phyloP scores from a whole-genome alignment of 1,140 invertebrate genomes.

The Hyles vespertilio region DNA sequence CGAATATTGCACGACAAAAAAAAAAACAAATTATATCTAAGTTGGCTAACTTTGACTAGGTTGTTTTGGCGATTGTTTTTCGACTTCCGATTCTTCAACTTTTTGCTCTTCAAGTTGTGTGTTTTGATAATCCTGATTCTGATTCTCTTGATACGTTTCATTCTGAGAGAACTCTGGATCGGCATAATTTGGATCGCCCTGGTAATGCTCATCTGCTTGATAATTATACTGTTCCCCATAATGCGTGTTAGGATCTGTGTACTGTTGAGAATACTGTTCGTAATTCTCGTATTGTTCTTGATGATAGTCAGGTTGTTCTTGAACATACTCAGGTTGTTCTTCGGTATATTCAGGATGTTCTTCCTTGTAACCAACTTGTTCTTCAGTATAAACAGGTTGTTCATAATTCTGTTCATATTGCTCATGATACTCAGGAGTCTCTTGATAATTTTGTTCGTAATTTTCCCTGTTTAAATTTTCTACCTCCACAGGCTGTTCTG shows the following conservation, averaged over 20 bases:
- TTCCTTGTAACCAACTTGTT: conserved; percentile 5
- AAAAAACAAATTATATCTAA: conserved; percentile 19
- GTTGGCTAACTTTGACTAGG: conserved; percentile 33
- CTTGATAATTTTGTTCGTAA: conserved; percentile 41
- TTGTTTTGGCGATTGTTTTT: conserved; percentile 10
- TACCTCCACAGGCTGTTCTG: conserved; percentile 25
- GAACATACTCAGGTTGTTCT: no score
- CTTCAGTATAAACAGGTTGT: conserved; percentile 12
- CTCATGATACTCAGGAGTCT: conserved; percentile 6
- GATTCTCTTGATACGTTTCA: conserved; percentile 25
- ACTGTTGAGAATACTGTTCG: conserved; percentile 52
- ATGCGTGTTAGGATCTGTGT: conserved; percentile 37
- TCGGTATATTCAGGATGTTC: conserved; percentile 8
- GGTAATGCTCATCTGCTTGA: conserved; percentile 43
- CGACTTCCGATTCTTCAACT: conserved; percentile 1
- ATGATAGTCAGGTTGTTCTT: conserved; percentile 30
- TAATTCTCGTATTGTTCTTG: conserved; percentile 48
- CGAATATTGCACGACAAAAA: conserved; percentile 31
- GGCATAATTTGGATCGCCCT: conserved; percentile 41
- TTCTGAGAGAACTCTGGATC: conserved; percentile 33
- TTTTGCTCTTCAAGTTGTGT: no score
- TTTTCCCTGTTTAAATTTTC: conserved; percentile 30
- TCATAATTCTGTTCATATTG: conserved; percentile 21
- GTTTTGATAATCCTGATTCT: no score
- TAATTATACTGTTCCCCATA: conserved; percentile 48